Conservation (phyloP, 2,113 vertebrate species). For the Diphyllodes magnificus region DNA sequence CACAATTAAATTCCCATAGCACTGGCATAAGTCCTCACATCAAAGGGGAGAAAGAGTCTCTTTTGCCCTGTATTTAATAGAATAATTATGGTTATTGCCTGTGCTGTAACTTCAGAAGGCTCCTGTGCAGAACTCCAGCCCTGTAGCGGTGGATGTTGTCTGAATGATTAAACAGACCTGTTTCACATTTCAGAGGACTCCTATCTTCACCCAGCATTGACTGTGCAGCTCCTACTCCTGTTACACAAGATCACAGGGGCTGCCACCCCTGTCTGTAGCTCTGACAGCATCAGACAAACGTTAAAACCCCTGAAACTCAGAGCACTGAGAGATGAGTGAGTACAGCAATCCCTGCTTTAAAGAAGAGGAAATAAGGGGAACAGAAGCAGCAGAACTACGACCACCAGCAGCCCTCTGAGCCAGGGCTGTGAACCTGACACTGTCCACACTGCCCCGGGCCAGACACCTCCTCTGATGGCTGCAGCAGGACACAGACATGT, state of each 20-base stretch:
- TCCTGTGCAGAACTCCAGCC: neutral
- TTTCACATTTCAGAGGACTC: neutral
- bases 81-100: neutral
- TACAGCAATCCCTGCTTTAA: neutral
- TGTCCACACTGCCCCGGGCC: rapidly evolving
- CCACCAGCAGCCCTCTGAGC: neutral
- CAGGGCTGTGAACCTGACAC: neutral
- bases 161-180: neutral
- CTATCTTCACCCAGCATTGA: neutral
- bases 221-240: neutral
- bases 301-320: neutral
- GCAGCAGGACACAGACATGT: neutral
- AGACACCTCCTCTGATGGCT: neutral
- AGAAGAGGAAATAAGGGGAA: neutral
- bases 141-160: neutral
- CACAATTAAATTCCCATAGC: neutral
- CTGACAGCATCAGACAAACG: neutral
- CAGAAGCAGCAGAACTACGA: neutral
- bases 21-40: neutral
- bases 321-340: neutral
- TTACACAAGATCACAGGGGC: neutral
- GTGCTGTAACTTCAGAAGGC: neutral
- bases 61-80: neutral
- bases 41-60: neutral
- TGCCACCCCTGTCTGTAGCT: neutral